Base-by-base conservation (phyloP, 1,140 invertebrate genomes). In the Drosophila nigrodunni region DNA sequence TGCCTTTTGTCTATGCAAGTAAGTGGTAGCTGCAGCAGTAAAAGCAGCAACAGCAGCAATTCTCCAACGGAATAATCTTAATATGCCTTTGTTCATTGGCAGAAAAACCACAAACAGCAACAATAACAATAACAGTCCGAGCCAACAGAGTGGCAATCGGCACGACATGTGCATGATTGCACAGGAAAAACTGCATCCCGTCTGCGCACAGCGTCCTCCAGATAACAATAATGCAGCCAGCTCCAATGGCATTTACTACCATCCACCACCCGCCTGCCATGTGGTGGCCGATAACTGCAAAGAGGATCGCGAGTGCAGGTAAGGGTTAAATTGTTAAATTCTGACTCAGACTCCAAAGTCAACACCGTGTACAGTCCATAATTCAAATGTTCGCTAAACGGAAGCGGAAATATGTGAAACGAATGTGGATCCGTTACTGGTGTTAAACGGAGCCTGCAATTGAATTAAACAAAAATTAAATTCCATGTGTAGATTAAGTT, bases 1-100 rank as follows among this genome's bases (percentile, higher is more conserved):
- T 77, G 97, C 97, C 69, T 97, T 98, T 93, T 98, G 97, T 92
- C 94, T 98, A 49, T 98, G 97, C 97, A 97, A 96, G 97, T 98
- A 93, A 96, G 96, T 95, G 85, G 73, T 82, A 67, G 49, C 75
- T 54, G 8, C 11, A 13, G 35, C 43, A 69, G 44, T 21, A 58
- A 25, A 15, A 30, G 46, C 15, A 49, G 15, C 46, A 49, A 25
- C 47, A 21, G 47, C 18, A 37, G 10, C 39, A 30, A 30, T 30
- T 30, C 25, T 30, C 25, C 73, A 35, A 49, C 60, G 43, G 43
- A 46, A 7, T 52, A 52, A 35, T 35, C 50, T 52, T 55, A 55
- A 39, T 55, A 13, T 55, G 25, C 34, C 35, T 39, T 55, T 55
- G 52, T 55, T 6, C 52, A 55, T 39, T 39, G 34, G 52, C 35